Evolutionary conservation across 2,113 vertebrate genomes (phyloP).

Genomic region (Castor canadensis): DNA sequence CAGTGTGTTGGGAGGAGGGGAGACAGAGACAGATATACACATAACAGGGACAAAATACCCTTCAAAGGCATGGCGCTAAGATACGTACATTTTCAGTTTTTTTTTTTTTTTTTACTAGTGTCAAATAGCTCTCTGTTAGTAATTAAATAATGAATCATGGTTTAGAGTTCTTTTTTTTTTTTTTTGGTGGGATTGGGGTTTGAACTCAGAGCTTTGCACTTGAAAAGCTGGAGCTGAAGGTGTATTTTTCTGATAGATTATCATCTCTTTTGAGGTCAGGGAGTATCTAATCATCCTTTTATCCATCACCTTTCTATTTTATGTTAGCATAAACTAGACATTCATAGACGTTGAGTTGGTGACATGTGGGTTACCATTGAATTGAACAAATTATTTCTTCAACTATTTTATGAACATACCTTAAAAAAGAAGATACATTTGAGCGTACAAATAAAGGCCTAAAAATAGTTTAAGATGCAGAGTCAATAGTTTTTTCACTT

Average conservation of each 20-base stretch:
- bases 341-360: not conserved
- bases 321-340: not conserved
- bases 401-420: conserved; percentile 5
- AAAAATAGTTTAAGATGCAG: conserved; percentile 51
- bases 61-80: not conserved
- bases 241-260: not conserved
- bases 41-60: no score
- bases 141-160: not conserved
- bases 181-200: no score
- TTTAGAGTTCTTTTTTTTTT: not conserved
- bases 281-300: not conserved
- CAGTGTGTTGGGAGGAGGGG: no score
- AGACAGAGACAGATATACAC: no score
- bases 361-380: not conserved
- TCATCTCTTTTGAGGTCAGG: not conserved
- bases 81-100: not conserved
- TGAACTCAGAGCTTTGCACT: no score
- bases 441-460: not conserved
- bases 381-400: conserved; percentile 49
- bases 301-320: not conserved
- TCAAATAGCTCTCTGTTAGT: not conserved
- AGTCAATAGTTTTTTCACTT: conserved; percentile 12
- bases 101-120: not conserved
- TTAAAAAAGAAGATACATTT: conserved; percentile 58
- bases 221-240: no score